Conservation (phyloP, 2,888 invertebrate species). For the Nematopogon swammerdamellus region DNA sequence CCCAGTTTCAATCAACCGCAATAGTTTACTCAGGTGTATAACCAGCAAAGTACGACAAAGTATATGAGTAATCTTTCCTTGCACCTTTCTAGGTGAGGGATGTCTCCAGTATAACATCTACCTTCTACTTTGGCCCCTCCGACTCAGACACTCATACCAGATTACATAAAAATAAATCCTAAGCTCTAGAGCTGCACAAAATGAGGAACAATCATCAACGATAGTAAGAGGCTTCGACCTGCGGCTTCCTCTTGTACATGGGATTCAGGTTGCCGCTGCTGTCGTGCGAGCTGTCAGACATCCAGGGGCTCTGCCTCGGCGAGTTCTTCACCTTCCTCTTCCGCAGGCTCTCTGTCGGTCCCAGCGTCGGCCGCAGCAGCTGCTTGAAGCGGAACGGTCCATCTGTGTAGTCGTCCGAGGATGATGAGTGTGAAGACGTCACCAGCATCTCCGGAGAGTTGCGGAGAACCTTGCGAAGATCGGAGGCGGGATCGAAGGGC, state of each 20-base stretch:
- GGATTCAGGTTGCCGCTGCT: conserved; percentile 39
- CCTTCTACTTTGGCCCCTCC: no score
- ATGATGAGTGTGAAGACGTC: conserved; percentile 16
- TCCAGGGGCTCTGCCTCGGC: conserved; percentile 42
- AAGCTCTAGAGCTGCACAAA: no score
- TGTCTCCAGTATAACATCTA: no score
- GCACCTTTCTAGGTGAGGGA: no score
- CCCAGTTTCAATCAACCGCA: no score
- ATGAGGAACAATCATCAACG: no score
- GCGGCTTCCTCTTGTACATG: conserved; percentile 41
- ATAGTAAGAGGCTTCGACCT: conserved; percentile 11
- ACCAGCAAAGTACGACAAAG: no score
- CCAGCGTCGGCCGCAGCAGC: conserved; percentile 60
- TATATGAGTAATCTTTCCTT: no score
- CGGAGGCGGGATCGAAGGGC: conserved; percentile 38
- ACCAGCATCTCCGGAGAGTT: conserved; percentile 47
- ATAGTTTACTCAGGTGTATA: no score
- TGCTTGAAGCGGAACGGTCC: conserved; percentile 69
- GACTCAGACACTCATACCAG: no score
- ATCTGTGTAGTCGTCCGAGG: conserved; percentile 54
- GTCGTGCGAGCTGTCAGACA: conserved; percentile 48
- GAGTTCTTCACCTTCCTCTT: conserved; percentile 57
- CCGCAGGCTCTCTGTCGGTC: conserved; percentile 66
- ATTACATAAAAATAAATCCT: no score
- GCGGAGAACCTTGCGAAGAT: conserved; percentile 43